Evolutionary conservation across 1,140 invertebrate species (phyloP).

Genomic region (Hirudo medicinalis): DNA sequence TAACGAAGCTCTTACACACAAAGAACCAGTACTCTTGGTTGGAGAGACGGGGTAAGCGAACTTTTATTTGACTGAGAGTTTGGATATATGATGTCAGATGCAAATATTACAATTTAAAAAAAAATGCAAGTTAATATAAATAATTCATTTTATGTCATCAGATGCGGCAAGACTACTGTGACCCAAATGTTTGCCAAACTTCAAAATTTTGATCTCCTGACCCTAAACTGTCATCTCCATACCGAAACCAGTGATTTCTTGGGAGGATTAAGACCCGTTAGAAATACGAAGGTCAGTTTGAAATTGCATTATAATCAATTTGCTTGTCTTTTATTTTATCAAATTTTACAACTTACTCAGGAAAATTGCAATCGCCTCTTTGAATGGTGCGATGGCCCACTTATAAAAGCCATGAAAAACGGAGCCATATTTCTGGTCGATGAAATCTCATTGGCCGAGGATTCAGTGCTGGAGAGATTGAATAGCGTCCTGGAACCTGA

Average conservation of each 20-base stretch:
- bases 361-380: constrained; percentile 49
- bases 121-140: too few species aligned
- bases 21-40: constrained; percentile 86
- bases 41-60: constrained; percentile 68
- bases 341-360: background rate
- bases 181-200: constrained; percentile 70
- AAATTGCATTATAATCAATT: too few species aligned
- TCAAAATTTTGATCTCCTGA: constrained; percentile 52
- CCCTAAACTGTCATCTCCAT: constrained; percentile 96
- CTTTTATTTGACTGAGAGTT: too few species aligned
- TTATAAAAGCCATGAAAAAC: constrained; percentile 74
- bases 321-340: too few species aligned
- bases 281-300: constrained; percentile 42
- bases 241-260: constrained; percentile 95
- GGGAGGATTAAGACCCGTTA: constrained; percentile 78
- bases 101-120: too few species aligned
- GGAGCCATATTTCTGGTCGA: constrained; percentile 85
- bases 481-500: constrained; percentile 94
- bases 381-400: constrained; percentile 95
- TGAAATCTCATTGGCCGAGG: constrained; percentile 97
- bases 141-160: constrained; percentile 22
- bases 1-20: constrained; percentile 69
- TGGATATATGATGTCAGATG: too few species aligned
- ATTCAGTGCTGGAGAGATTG: constrained; percentile 89
- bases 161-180: constrained; percentile 94